A percentile compares a stretch with the other conserved stretches of the same genome.
phyloP scores from a whole-genome alignment of 2,797 vertebrate species.

The Tokudaia tokunoshimensis region DNA sequence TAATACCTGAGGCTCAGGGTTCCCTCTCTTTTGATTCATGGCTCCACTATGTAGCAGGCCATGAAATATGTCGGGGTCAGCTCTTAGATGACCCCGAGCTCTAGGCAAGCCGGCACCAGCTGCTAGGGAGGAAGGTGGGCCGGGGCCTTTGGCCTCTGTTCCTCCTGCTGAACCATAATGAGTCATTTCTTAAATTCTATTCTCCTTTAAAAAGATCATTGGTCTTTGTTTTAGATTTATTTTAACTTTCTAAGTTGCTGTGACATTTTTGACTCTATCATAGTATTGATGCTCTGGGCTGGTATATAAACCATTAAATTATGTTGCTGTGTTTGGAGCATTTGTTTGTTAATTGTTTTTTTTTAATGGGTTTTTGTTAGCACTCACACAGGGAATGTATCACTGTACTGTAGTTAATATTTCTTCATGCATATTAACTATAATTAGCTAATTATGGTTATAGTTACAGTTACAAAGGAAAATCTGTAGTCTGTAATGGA shows the following conservation, averaged over 20 bases:
- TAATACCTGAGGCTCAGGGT: neutral
- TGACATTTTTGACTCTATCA: neutral
- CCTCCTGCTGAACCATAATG: neutral
- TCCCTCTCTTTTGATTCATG: neutral
- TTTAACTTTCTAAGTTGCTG: neutral
- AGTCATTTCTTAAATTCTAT: neutral
- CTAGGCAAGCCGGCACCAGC: neutral
- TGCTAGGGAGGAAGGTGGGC: neutral
- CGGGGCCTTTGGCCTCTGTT: neutral
- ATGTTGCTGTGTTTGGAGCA: neutral
- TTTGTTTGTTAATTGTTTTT: neutral
- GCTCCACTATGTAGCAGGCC: neutral
- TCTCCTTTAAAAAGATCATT: neutral
- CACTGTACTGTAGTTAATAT: neutral
- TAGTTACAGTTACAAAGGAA: neutral
- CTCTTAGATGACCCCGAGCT: neutral
- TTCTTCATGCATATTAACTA: neutral
- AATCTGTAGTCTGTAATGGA: neutral
- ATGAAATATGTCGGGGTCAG: neutral
- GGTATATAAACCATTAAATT: neutral
- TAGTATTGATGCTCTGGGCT: neutral
- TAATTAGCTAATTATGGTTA: neutral
- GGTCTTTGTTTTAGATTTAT: neutral
- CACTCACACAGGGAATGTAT: neutral
- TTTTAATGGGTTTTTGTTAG: neutral